Percentiles rank a stretch among this genome's conserved stretches.
These are phyloP conservation scores for Macropus fuliginosus DNA, from an alignment of 2,797 vertebrate species.

Conservation along the genomic window DNA sequence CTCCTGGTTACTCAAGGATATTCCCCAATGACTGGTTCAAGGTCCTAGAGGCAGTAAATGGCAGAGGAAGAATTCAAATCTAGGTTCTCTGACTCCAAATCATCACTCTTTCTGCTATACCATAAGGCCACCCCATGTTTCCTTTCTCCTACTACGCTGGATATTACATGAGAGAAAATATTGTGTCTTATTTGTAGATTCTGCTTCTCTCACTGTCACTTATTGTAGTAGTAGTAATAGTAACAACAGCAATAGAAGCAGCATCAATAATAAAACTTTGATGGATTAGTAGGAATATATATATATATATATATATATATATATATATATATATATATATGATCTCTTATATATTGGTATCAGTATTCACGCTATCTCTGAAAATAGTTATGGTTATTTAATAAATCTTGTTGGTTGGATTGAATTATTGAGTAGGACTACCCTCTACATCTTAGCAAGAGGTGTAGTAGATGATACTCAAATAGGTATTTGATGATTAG, in stretches of 20 bases:
- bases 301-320: neutral
- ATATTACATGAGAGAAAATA: neutral
- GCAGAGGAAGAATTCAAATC: neutral
- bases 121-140: neutral
- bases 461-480: neutral
- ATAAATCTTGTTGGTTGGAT: neutral
- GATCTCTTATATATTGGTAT: neutral
- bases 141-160: neutral
- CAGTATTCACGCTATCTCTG: neutral
- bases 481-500: neutral
- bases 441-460: neutral
- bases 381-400: neutral
- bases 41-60: neutral
- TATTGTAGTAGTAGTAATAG: neutral
- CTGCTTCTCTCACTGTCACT: neutral
- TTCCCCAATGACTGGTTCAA: neutral
- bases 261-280: neutral
- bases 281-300: neutral
- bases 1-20: neutral
- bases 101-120: neutral
- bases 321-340: no score
- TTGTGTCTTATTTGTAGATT: neutral
- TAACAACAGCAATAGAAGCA: neutral
- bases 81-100: neutral
- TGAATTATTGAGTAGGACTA: neutral